These are phyloP conservation scores for Parauchenoglanis ngamensis DNA, from an alignment of 2,797 vertebrate genomes.

Conservation along the genomic window DNA sequence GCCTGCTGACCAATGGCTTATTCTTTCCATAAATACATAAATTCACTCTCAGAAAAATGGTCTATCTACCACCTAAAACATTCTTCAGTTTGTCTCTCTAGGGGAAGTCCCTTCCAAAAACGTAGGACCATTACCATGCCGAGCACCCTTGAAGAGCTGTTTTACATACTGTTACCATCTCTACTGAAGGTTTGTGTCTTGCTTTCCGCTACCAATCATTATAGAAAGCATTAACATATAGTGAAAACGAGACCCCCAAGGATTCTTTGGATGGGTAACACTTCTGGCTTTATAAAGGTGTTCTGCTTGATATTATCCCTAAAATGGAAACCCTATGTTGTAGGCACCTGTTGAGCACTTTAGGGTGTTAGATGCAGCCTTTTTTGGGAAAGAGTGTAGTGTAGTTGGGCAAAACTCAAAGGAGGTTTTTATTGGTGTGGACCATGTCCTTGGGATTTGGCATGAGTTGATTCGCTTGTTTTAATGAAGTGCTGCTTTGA, in stretches of 20 bases:
- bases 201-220: background rate
- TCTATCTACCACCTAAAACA: background rate
- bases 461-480: constrained; percentile 71
- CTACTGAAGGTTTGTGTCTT: background rate
- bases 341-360: background rate
- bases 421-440: background rate
- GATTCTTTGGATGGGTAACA: background rate
- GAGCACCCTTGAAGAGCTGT: background rate
- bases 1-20: constrained; percentile 34
- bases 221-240: background rate
- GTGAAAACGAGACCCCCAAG: background rate
- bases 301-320: background rate
- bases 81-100: background rate
- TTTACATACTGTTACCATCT: background rate
- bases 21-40: constrained; percentile 46
- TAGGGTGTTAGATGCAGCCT: background rate
- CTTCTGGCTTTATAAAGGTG: background rate
- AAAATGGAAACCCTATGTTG: background rate
- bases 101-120: background rate
- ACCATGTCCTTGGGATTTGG: constrained; percentile 46
- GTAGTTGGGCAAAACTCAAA: background rate
- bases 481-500: constrained; percentile 74
- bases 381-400: background rate
- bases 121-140: background rate
- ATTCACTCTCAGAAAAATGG: background rate